Conservation (phyloP, 2,797 vertebrate genomes). For the Onychomys leucogaster region DNA sequence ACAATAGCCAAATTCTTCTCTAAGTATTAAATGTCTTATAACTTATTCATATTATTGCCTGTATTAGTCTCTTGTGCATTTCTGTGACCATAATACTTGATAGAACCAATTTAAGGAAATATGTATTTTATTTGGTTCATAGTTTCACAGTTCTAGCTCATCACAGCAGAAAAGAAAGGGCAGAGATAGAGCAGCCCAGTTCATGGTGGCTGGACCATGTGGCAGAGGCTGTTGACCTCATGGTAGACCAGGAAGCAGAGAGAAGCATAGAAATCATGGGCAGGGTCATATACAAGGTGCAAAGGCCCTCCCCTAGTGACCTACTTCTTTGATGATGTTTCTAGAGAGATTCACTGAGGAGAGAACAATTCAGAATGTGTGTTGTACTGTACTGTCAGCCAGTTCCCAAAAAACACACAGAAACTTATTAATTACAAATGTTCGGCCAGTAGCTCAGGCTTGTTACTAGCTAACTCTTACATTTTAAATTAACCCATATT, state of each 20-base stretch:
- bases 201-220: background rate
- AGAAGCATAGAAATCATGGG: background rate
- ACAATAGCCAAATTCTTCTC: background rate
- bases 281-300: background rate
- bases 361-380: background rate
- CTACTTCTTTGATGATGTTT: background rate
- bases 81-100: background rate
- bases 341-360: background rate
- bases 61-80: background rate
- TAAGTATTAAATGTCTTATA: background rate
- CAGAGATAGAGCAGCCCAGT: background rate
- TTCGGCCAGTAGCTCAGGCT: background rate
- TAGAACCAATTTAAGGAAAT: background rate
- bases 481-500: background rate
- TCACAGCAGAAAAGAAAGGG: background rate
- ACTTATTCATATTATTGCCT: background rate
- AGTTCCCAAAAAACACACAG: background rate
- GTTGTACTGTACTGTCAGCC: background rate
- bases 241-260: background rate
- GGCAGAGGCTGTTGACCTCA: background rate
- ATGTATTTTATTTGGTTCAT: background rate
- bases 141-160: background rate
- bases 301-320: background rate
- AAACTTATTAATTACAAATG: background rate
- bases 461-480: background rate